phyloP scores from a whole-genome alignment of 1,140 invertebrate genomes.

The Bombus balteatus region DNA sequence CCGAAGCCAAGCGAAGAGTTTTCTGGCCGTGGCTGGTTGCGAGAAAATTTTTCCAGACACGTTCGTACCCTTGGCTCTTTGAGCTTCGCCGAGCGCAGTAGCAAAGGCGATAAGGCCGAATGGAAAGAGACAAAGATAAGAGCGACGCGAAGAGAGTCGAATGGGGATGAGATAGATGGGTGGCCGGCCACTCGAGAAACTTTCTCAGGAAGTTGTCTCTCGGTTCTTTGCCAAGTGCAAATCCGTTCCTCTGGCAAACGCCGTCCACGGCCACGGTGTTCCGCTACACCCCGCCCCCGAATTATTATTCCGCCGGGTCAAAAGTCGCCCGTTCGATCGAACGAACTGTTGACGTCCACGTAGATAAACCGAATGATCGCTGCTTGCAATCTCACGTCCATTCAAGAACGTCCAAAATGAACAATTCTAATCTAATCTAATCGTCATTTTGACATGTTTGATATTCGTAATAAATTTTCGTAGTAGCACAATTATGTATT shows the following conservation, averaged over 20 bases:
- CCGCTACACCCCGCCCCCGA: slow-evolving; percentile 35
- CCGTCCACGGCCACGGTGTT: slow-evolving; percentile 14
- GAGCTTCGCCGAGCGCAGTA: slow-evolving; percentile 42
- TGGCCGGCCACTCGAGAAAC: slow-evolving; percentile 53
- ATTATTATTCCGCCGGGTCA: slow-evolving; percentile 62
- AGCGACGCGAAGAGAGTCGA: slow-evolving; percentile 5
- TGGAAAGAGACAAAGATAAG: slow-evolving; percentile 29
- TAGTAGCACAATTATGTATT: too few species aligned
- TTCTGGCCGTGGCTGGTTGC: neutral
- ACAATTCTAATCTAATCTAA: too few species aligned
- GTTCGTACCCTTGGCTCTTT: slow-evolving; percentile 60
- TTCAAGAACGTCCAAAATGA: neutral
- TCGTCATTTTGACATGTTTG: too few species aligned
- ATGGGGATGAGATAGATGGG: slow-evolving; percentile 42
- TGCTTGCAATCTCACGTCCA: neutral
- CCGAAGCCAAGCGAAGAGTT: neutral
- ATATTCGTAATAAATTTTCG: too few species aligned
- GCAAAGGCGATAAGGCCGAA: slow-evolving; percentile 22
- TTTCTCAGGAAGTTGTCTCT: slow-evolving; percentile 65
- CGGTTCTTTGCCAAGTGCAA: slow-evolving; percentile 59
- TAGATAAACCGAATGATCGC: slow-evolving; percentile 26
- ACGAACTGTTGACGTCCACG: neutral
- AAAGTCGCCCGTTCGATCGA: slow-evolving; percentile 27
- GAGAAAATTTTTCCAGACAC: slow-evolving; percentile 65
- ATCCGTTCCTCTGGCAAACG: slow-evolving; percentile 56